A percentile compares a stretch with the other conserved stretches of the same genome.
Conservation (phyloP, 2,797 vertebrate species). For the Labroides dimidiatus region DNA sequence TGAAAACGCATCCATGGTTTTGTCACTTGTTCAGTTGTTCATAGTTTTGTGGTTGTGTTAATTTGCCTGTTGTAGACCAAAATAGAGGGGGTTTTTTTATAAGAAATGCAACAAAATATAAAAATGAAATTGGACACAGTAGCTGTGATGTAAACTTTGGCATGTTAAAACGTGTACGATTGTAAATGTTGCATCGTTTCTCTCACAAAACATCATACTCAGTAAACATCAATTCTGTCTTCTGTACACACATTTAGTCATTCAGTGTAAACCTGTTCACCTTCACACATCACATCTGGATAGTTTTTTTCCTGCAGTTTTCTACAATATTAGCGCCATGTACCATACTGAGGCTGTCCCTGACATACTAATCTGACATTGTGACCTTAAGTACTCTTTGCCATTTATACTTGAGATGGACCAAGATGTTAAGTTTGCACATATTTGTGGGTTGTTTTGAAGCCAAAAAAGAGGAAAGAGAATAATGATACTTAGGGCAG, state of each 20-base stretch:
- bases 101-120: constrained; percentile 74
- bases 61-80: constrained; percentile 80
- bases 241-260: constrained; percentile 61
- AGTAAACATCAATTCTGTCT: constrained; percentile 57
- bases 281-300: constrained; percentile 44
- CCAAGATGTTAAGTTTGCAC: constrained; percentile 86
- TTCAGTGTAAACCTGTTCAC: constrained; percentile 56
- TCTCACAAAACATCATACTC: constrained; percentile 57
- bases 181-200: constrained; percentile 75
- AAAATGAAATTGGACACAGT: constrained; percentile 70
- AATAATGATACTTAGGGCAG: constrained; percentile 50
- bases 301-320: constrained; percentile 35
- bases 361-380: constrained; percentile 70
- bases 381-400: constrained; percentile 67
- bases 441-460: constrained; percentile 78
- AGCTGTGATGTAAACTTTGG: constrained; percentile 72
- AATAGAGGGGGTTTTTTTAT: constrained; percentile 68
- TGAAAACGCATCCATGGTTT: constrained; percentile 68
- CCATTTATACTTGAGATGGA: constrained; percentile 82
- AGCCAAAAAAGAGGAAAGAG: constrained; percentile 63
- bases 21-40: constrained; percentile 70
- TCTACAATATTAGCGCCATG: constrained; percentile 54
- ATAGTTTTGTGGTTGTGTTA: constrained; percentile 75
- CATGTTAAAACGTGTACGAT: constrained; percentile 69
- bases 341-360: constrained; percentile 66